phyloP scores from a whole-genome alignment of 2,888 invertebrate species.

The Volucella inanis region DNA sequence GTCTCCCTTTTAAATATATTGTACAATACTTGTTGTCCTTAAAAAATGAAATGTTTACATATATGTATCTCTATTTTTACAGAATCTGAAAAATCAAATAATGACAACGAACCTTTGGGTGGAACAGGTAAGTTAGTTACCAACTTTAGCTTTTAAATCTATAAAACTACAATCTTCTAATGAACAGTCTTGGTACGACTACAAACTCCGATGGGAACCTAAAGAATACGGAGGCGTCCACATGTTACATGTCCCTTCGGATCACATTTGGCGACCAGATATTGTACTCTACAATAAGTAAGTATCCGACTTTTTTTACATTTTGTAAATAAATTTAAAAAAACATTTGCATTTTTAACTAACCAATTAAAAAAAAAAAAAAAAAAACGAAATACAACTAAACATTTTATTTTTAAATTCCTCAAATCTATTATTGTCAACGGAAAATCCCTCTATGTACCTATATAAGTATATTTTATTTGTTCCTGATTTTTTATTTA shows the following conservation, averaged over 20 bases:
- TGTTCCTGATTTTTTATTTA: constrained; percentile 27
- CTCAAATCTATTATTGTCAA: constrained; percentile 24
- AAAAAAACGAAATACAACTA: not conserved
- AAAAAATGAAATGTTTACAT: constrained; percentile 1
- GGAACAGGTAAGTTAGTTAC: constrained; percentile 86
- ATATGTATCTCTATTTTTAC: constrained; percentile 83
- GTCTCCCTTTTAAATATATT: no score
- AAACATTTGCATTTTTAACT: constrained; percentile 19
- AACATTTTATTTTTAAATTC: constrained; percentile 5
- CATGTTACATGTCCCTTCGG: constrained; percentile 92
- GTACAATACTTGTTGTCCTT: not conserved
- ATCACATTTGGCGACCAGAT: constrained; percentile 93
- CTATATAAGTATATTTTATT: constrained; percentile 39
- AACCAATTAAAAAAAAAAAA: constrained; percentile 1
- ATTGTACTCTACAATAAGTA: constrained; percentile 93
- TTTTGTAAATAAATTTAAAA: constrained; percentile 1
- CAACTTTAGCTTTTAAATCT: not conserved
- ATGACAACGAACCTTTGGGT: constrained; percentile 93
- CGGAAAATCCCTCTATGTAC: constrained; percentile 20
- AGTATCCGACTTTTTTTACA: constrained; percentile 78
- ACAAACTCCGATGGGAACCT: constrained; percentile 93
- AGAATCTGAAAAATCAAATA: constrained; percentile 97
- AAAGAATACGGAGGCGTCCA: constrained; percentile 93
- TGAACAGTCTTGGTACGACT: constrained; percentile 92
- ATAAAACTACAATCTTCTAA: not conserved